Conservation (phyloP, 1,140 invertebrate species). For the Zaprionus davidi region DNA sequence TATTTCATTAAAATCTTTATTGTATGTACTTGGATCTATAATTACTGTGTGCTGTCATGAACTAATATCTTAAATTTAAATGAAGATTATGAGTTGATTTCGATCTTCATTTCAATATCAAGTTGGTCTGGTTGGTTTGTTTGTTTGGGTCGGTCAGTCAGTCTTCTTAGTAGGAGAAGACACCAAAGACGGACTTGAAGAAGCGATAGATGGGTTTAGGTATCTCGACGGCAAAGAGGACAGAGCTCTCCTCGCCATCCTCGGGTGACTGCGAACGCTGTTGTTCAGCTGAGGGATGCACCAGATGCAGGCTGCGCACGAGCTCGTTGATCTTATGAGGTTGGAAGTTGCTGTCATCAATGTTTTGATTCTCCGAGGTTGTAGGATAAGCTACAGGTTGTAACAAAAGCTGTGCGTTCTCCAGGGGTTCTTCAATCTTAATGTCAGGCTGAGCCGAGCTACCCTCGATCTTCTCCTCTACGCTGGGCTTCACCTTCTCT, state of each 20-base stretch:
- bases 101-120: background rate
- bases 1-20: slow-evolving; percentile 9
- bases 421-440: slow-evolving; percentile 6
- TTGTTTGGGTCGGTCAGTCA: too few species aligned
- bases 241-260: slow-evolving; percentile 53
- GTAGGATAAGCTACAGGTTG: slow-evolving; percentile 26
- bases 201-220: slow-evolving; percentile 71
- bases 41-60: background rate
- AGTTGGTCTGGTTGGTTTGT: background rate
- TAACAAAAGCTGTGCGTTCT: slow-evolving; percentile 27
- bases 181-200: slow-evolving; percentile 65
- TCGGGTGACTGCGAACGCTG: slow-evolving; percentile 43
- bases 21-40: background rate
- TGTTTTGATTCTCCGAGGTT: background rate
- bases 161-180: slow-evolving; percentile 51
- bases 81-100: background rate
- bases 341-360: background rate
- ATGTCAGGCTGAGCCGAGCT: background rate
- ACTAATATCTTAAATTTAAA: background rate
- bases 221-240: slow-evolving; percentile 68
- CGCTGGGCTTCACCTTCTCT: background rate
- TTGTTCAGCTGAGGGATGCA: slow-evolving; percentile 23
- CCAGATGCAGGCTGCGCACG: slow-evolving; percentile 27
- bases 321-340: slow-evolving; percentile 25
- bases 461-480: background rate